These are phyloP conservation scores for Esox lucius DNA, from an alignment of 2,797 vertebrate species.

Conservation along the genomic window DNA sequence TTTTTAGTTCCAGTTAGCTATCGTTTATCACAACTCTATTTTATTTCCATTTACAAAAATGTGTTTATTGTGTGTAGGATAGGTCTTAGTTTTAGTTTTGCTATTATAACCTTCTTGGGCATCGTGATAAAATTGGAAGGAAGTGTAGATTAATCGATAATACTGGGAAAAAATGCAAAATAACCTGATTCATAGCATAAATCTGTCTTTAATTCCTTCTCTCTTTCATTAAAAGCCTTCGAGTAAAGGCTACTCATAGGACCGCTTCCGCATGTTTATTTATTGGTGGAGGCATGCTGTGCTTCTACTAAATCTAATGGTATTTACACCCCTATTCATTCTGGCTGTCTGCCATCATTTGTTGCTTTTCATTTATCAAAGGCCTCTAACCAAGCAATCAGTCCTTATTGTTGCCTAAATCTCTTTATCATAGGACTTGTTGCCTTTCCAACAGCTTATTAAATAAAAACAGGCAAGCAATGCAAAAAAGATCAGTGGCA, in stretches of 20 bases:
- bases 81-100: too few species aligned
- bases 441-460: slow-evolving; percentile 70
- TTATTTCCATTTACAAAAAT: too few species aligned
- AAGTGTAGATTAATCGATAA: background rate
- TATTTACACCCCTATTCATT: slow-evolving; percentile 67
- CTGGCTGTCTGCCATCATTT: slow-evolving; percentile 73
- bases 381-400: slow-evolving; percentile 62
- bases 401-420: slow-evolving; percentile 72
- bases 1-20: too few species aligned
- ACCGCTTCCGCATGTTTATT: slow-evolving; percentile 53
- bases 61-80: too few species aligned
- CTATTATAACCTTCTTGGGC: too few species aligned
- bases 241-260: slow-evolving; percentile 45
- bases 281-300: slow-evolving; percentile 57
- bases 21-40: too few species aligned
- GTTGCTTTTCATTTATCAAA: slow-evolving; percentile 83
- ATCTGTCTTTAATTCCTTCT: slow-evolving; percentile 5
- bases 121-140: too few species aligned
- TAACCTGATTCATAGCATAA: background rate
- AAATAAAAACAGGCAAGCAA: slow-evolving; percentile 52
- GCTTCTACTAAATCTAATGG: slow-evolving; percentile 62
- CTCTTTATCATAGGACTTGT: slow-evolving; percentile 71
- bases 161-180: background rate
- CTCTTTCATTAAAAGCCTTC: slow-evolving; percentile 16
- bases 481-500: slow-evolving; percentile 44